phyloP scores from a whole-genome alignment of 2,797 vertebrate genomes.

The Mareca penelope region DNA sequence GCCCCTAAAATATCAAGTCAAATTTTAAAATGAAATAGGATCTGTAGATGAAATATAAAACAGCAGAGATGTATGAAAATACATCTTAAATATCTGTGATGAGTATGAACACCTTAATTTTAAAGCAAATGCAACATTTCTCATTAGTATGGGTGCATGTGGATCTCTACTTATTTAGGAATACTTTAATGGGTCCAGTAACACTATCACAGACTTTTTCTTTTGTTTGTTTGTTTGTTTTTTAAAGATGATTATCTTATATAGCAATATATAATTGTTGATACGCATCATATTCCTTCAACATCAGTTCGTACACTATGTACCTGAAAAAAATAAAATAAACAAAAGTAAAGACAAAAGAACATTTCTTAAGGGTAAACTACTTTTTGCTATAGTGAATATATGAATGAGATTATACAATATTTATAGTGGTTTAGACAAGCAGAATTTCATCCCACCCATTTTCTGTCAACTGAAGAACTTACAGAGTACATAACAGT shows the following conservation, averaged over 20 bases:
- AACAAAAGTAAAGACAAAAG: background rate
- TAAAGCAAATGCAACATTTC: background rate
- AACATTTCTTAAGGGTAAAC: background rate
- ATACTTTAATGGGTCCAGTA: background rate
- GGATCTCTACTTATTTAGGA: background rate
- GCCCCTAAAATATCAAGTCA: slow-evolving; percentile 36
- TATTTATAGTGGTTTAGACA: background rate
- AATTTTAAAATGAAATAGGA: background rate
- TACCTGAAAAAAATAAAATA: background rate
- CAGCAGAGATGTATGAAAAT: background rate
- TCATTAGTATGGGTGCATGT: background rate
- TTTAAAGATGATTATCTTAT: background rate
- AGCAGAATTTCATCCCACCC: background rate
- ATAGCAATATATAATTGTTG: background rate
- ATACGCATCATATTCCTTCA: background rate
- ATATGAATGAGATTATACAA: background rate
- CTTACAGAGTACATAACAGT: background rate
- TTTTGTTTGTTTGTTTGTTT: background rate
- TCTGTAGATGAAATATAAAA: background rate
- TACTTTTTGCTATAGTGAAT: background rate
- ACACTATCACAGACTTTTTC: too few relatives aligned
- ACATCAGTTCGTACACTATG: background rate
- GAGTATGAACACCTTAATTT: background rate
- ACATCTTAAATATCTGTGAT: background rate
- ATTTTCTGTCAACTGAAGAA: background rate